Conservation (phyloP, 2,888 invertebrate species). For the Phania funesta region DNA sequence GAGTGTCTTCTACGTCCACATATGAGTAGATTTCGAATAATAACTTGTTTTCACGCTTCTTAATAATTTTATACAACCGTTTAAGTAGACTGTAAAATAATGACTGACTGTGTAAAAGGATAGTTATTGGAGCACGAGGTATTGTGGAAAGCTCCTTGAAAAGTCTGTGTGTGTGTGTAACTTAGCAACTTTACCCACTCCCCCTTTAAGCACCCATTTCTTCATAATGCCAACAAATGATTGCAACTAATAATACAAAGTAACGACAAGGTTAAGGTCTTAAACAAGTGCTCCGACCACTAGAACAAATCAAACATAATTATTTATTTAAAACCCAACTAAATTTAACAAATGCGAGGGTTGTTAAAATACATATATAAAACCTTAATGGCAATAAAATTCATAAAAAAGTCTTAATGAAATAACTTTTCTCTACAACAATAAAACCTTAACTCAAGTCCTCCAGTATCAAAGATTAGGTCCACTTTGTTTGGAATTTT, state of each 20-base stretch:
- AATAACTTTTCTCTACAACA: too few relatives aligned
- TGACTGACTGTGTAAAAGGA: constrained; percentile 32
- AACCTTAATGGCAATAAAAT: neutral
- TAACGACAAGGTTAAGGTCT: constrained; percentile 27
- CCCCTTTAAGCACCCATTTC: neutral
- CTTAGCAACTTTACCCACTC: neutral
- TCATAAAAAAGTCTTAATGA: too few relatives aligned
- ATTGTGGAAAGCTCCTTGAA: neutral
- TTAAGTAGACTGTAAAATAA: constrained; percentile 44
- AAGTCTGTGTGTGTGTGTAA: neutral
- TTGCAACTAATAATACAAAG: neutral
- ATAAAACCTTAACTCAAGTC: too few relatives aligned
- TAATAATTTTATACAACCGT: constrained; percentile 22
- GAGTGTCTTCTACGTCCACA: neutral
- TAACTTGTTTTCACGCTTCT: neutral
- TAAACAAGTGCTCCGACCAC: neutral
- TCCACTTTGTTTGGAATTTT: too few relatives aligned
- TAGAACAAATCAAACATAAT: constrained; percentile 57
- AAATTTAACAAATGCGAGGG: neutral
- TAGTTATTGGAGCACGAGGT: neutral
- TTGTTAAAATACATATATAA: neutral
- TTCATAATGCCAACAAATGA: neutral
- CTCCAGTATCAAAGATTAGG: too few relatives aligned
- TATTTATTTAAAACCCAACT: constrained; percentile 61
- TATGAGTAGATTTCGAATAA: neutral